Evolutionary conservation across 2,888 invertebrate species (phyloP), one percentile per base, ranked within the genome.

Genomic region (Petrophora chlorosata): DNA sequence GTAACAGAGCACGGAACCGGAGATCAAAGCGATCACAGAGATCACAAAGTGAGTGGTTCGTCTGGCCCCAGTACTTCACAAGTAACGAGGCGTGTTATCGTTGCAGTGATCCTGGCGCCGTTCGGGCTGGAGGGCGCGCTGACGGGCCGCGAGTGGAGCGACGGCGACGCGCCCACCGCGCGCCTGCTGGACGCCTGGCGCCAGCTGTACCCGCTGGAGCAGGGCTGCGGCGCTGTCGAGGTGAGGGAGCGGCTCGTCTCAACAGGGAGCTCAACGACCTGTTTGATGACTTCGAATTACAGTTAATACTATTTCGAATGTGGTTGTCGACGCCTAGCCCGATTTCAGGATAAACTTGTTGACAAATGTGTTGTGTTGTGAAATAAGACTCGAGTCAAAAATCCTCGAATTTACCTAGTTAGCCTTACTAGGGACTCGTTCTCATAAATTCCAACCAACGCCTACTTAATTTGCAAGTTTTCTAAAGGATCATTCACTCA

Each of bases 121-220:
- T 98, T 97, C 83, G 99, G 99, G 7, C 92, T 99, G 78, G 95
- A 97, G 61, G 99, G 98, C 29, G 95, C 95, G 43, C 91, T 99
- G 77, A 98, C 98, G 34, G 98, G 98, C 0, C 94, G 95, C 71
- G 92, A 93, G 56, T 95, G 94, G 85, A 90, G 92, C 67, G 92
- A 93, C 65, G 88, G 91, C 55, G 95, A 96, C 75, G 93, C 94
- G 32, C 91, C 92, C 66, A 94, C 95, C 10, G 92, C 94, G 64
- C 94, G 95, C 58, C 92, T 98, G 59, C 91, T 98, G 55, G 97
- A 97, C 70, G 98, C 98, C 67, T 99, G 99, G 99, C 93, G 95
- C 51, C 96, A 97, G 77, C 98, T 98, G 79, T 99, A 98, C 90
- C 98, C 98, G 52, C 92, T 98, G 62, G 96, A 86, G 70, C 86